Evolutionary conservation across 2,888 invertebrate species (phyloP), one percentile per base, ranked within the genome.

Genomic region (Machimus atricapillus): DNA sequence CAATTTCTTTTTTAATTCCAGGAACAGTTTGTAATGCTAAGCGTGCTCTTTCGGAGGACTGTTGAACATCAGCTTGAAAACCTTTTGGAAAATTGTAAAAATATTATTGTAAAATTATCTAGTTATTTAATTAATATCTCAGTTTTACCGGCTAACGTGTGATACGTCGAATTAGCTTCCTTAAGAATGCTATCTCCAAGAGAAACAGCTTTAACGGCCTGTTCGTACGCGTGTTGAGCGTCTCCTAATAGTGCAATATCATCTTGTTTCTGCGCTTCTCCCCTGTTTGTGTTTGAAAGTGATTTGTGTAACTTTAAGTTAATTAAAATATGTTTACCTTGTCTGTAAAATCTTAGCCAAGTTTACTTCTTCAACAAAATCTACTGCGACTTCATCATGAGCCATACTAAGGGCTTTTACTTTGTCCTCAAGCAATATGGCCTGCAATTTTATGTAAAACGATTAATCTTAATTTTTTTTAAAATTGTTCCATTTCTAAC

Each of bases 11-110:
- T 90, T 96, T 94, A 87, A 99, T 98, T 88, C 95, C 94, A 0
- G 95, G 95, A 23, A 98, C 95, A 88, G 95, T 95, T 88, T 94
- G 92, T 16, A 98, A 93, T 0, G 98, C 97, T 88, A 96, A 94
- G 74, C 95, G 94, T 0, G 99, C 98, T 89, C 95, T 95, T 79
- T 95, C 94, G 87, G 97, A 96, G 87, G 97, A 98, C 89, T 96
- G 95, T 89, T 97, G 95, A 0, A 98, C 98, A 92, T 97, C 96
- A 87, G 96, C 95, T 91, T 98, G 97, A 93, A 99, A 99, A 91
- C 96, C 97, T 96, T 90, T 82, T 76, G 16, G 12, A 76, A 12
- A 77, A 40, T 78, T 16, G 8, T 37, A 9, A 86, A 74, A 40
- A 16, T 31, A 27, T 74, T 52, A 52, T 52, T 52, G 7, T 16